These are phyloP conservation scores for Lophura nycthemera DNA, from an alignment of 2,113 vertebrate genomes.

Conservation along the genomic window DNA sequence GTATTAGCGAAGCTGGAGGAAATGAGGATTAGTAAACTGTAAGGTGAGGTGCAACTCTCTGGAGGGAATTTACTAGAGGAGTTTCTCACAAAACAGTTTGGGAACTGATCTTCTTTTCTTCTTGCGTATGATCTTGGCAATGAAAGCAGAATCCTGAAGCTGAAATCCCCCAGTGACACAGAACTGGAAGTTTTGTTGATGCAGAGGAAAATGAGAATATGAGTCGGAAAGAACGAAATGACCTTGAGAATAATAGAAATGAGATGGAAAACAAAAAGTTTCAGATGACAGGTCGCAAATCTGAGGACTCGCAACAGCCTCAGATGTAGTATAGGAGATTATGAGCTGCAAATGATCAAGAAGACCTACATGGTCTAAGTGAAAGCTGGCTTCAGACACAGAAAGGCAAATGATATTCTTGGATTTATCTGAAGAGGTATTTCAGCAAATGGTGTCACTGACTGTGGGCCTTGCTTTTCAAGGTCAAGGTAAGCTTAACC, in stretches of 20 bases:
- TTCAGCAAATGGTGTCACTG: not conserved
- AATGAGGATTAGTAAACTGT: slow-evolving; percentile 52
- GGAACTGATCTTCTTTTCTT: slow-evolving; percentile 31
- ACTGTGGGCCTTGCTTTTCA: not conserved
- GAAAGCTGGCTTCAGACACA: not conserved
- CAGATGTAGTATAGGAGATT: not conserved
- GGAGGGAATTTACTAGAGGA: slow-evolving; percentile 18
- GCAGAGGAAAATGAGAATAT: not conserved
- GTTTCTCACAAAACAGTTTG: slow-evolving; percentile 10
- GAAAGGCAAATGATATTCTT: not conserved
- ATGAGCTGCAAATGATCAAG: not conserved
- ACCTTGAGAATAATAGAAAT: slow-evolving; percentile 43
- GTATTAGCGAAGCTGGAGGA: slow-evolving; percentile 31
- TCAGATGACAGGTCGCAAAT: not conserved
- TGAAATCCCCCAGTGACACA: not conserved
- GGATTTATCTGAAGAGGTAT: not conserved
- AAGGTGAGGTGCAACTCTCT: slow-evolving; percentile 29
- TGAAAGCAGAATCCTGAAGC: slow-evolving; percentile 28
- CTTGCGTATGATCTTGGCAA: not conserved
- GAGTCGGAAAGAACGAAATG: slow-evolving; percentile 4
- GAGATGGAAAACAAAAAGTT: not conserved
- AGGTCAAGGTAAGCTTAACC: not conserved
- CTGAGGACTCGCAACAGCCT: not conserved
- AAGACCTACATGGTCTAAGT: not conserved
- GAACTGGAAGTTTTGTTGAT: not conserved